Evolutionary conservation across 1,140 invertebrate species (phyloP).

Genomic region (Lamellibrachia luymesi): DNA sequence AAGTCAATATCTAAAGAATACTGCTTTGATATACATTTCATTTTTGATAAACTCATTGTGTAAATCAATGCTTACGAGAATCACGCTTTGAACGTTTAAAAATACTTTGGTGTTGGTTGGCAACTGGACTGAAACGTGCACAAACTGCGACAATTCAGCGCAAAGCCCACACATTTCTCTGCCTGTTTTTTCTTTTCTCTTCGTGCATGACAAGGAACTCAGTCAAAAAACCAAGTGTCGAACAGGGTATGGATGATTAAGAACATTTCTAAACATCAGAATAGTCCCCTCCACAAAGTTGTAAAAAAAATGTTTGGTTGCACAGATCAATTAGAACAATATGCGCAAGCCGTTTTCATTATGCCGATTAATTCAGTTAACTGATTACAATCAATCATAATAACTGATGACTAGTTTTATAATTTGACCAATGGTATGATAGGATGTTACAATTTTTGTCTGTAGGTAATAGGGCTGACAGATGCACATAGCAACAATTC

Average conservation of each 20-base stretch:
- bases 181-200: neutral
- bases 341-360: neutral
- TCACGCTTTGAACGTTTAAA: no score
- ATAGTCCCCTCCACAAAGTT: neutral
- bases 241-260: neutral
- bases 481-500: conserved; percentile 20
- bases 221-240: neutral
- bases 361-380: neutral
- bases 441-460: conserved; percentile 16
- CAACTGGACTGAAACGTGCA: neutral
- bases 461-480: conserved; percentile 34
- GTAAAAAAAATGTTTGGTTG: neutral
- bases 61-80: no score
- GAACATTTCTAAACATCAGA: neutral
- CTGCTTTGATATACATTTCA: no score
- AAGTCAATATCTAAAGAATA: no score
- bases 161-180: neutral
- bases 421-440: neutral
- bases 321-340: no score
- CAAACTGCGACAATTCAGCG: neutral
- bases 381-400: neutral
- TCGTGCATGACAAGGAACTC: neutral
- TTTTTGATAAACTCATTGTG: no score
- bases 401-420: neutral
- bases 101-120: neutral